phyloP scores from a whole-genome alignment of 1,140 invertebrate genomes.

The Neoseiulus cucumeris region DNA sequence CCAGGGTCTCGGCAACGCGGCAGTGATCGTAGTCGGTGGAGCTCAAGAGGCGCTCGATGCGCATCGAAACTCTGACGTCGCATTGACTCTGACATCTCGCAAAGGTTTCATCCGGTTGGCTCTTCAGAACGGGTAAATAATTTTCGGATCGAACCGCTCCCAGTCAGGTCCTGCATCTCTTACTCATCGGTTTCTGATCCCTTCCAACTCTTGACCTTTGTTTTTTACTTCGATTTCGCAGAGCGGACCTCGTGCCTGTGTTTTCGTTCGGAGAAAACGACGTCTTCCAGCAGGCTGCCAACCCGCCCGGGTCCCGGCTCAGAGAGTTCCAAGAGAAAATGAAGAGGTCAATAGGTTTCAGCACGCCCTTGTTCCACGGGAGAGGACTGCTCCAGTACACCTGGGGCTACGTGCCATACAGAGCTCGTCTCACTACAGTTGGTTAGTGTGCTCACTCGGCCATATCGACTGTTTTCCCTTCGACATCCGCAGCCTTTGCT shows the following conservation, averaged over 20 bases:
- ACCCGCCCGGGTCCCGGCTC: slow-evolving; percentile 46
- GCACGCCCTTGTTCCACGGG: slow-evolving; percentile 55
- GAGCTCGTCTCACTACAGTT: slow-evolving; percentile 55
- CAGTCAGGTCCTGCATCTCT: too few relatives aligned
- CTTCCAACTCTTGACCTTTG: not conserved
- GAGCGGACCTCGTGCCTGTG: slow-evolving; percentile 57
- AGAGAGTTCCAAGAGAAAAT: slow-evolving; percentile 37
- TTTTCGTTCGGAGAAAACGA: slow-evolving; percentile 82
- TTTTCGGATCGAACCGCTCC: not conserved
- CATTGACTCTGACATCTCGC: slow-evolving; percentile 41
- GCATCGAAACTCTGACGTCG: slow-evolving; percentile 36
- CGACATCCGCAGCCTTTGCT: not conserved
- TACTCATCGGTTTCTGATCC: too few relatives aligned
- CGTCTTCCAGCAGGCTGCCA: slow-evolving; percentile 51
- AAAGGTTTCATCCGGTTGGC: slow-evolving; percentile 64
- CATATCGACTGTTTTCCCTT: not conserved
- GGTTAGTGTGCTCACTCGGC: slow-evolving; percentile 38
- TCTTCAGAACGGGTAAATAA: slow-evolving; percentile 47
- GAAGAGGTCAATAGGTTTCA: slow-evolving; percentile 41
- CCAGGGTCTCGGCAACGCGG: slow-evolving; percentile 35
- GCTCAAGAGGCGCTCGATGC: slow-evolving; percentile 48
- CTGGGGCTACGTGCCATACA: slow-evolving; percentile 58
- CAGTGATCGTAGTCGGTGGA: slow-evolving; percentile 53
- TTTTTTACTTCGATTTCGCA: slow-evolving; percentile 25
- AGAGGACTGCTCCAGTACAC: slow-evolving; percentile 71